phyloP scores from a whole-genome alignment of 2,888 invertebrate genomes.

The Bimastos eiseni region DNA sequence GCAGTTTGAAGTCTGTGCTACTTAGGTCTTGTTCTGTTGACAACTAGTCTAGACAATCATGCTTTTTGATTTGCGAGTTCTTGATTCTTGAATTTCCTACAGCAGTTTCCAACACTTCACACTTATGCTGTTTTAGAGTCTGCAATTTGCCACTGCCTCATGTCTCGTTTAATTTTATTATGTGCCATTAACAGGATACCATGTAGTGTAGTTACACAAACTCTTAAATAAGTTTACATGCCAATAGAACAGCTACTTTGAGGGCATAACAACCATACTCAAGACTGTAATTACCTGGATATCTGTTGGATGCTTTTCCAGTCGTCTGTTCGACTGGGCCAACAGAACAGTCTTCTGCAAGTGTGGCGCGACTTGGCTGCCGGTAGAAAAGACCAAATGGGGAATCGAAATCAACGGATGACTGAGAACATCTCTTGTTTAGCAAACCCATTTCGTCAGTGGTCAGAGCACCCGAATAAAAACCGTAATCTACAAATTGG shows the following conservation, averaged over 20 bases:
- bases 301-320: neutral
- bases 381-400: neutral
- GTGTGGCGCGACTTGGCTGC: neutral
- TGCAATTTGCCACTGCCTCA: no score
- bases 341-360: neutral
- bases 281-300: neutral
- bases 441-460: neutral
- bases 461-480: neutral
- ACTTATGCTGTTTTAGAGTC: no score
- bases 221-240: neutral
- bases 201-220: neutral
- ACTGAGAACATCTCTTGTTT: neutral
- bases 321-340: neutral
- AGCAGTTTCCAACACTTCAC: no score
- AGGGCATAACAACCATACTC: neutral
- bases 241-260: no score
- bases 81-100: no score
- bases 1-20: no score
- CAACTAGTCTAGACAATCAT: no score
- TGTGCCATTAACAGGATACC: neutral
- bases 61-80: no score
- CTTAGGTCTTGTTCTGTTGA: no score
- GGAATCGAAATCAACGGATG: neutral
- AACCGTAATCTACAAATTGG: neutral
- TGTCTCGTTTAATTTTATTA: neutral